Base-by-base conservation (phyloP, 2,888 invertebrate genomes). In the Didymodactylos carnosus region DNA sequence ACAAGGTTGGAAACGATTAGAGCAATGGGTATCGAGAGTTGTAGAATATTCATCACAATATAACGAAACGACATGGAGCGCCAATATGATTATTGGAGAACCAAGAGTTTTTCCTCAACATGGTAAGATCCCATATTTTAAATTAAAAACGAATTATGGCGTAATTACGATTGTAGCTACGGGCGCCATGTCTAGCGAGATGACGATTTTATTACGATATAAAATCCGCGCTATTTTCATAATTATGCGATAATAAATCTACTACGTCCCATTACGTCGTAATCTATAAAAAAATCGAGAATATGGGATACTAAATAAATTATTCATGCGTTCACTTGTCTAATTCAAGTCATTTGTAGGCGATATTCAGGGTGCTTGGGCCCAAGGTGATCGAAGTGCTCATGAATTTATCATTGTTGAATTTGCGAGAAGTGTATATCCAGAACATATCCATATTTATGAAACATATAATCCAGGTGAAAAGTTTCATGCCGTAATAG, bases 51-150 rank as follows among this genome's bases (percentile, higher is more conserved):
- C 74, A 35, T 70, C 41, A 3, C 53, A 53, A 27, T 53, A 71
- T 62, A 71, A 74, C 46, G 25, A 53, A 35, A 46, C 76, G 76
- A 79, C 79, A 11, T 80, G 79, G 80, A 62, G 77, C 71, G 80
- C 80, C 1, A 76, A 76, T 35, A 73, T 74, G 53, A 77, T 79
- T 0, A 73, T 78, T 27, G 80, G 80, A 35, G 72, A 72, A 41
- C 80, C 80, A 0, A 77, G 62, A 74, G 80, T 80, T 2, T 80
- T 78, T 72, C 80, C 80, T 10, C 75, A 77, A 35, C 78, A 80
- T 76, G 80, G 80, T 62, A 62, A 27, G 4, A n/a, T n/a, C n/a
- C n/a, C n/a, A n/a, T n/a, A n/a, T n/a, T n/a, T n/a, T n/a, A n/a
- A n/a, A n/a, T n/a, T n/a, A n/a, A n/a, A n/a, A n/a, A n/a, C n/a